Base-by-base conservation (phyloP, 2,797 vertebrate species). In the Crocodylus rhombifer region DNA sequence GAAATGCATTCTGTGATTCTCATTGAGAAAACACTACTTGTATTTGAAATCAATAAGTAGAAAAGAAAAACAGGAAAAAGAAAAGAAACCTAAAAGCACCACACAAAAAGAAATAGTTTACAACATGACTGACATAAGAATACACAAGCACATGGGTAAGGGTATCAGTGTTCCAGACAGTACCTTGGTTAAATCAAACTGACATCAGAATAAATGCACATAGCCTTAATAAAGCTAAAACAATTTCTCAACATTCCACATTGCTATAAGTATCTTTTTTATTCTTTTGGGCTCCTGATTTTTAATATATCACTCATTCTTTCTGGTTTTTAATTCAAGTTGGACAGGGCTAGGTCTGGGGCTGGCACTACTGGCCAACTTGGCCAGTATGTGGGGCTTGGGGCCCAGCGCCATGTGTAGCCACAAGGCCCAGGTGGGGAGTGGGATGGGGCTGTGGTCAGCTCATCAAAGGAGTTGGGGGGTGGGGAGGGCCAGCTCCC, bases 51-150 rank as follows among this genome's bases (percentile, higher is more conserved):
- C 84, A 87, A 58, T 42, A 60, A 69, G 80, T 4, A 75, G 61
- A 84, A 93, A 51, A 51, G 42, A 51, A 51, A 51, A 51, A 51
- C 42, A 51, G 42, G 42, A 51, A 76, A 91, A 78, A n/a, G 95
- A 96, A 93, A 69, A 91, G 9, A 64, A 33, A 77, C 51, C 84
- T 84, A 90, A 84, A 79, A 4, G 86, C 36, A 89, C 71, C 64
- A 94, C 82, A 96, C 92, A 91, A 94, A 94, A 93, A 82, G 76
- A 89, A 55, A 77, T 82, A 95, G 91, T 92, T 95, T 96, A 76
- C 86, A 93, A 88, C 78, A 91, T 89, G 88, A 95, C 80, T 94
- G 92, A 93, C 88, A 93, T 82, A 84, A 89, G 84, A 90, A 88
- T 87, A 84, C 73, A 76, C 33, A 36, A 14, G 13, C 33, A 33